Evolutionary conservation across 1,140 invertebrate genomes (phyloP).

Genomic region (Sipha flava): DNA sequence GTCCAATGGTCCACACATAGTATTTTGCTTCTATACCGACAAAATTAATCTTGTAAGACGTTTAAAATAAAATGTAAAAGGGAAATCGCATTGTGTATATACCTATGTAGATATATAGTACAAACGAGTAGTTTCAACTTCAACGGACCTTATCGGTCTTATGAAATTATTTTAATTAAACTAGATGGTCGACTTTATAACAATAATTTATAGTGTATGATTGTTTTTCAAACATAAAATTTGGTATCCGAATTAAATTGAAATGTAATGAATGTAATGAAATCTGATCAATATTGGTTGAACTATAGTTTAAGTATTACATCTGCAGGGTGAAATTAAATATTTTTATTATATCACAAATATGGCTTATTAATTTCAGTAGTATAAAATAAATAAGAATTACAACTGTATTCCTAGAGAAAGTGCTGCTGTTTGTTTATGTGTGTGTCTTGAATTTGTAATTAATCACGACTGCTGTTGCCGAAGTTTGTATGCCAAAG

Average conservation of each 20-base stretch:
- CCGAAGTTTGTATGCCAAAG: background rate
- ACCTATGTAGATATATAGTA: background rate
- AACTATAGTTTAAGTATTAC: background rate
- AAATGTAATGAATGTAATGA: too few relatives aligned
- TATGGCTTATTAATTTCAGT: background rate
- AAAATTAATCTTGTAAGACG: conserved; percentile 14
- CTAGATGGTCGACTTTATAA: background rate
- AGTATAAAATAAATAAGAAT: background rate
- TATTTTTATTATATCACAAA: background rate
- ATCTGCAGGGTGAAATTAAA: background rate
- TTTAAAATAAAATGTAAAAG: conserved; percentile 4
- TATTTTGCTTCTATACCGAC: background rate
- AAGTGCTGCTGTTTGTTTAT: background rate
- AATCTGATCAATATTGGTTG: too few relatives aligned
- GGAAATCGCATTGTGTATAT: background rate
- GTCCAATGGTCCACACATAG: background rate
- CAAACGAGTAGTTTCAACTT: background rate
- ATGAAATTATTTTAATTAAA: conserved; percentile 6
- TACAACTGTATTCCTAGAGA: background rate
- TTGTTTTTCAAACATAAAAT: background rate
- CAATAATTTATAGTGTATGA: background rate
- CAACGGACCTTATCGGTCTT: conserved; percentile 6
- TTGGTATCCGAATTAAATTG: background rate
- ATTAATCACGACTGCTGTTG: background rate
- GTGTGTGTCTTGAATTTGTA: conserved; percentile 15